Evolutionary conservation across 2,797 vertebrate species (phyloP).

Genomic region (Euphonia xanthogaster): DNA sequence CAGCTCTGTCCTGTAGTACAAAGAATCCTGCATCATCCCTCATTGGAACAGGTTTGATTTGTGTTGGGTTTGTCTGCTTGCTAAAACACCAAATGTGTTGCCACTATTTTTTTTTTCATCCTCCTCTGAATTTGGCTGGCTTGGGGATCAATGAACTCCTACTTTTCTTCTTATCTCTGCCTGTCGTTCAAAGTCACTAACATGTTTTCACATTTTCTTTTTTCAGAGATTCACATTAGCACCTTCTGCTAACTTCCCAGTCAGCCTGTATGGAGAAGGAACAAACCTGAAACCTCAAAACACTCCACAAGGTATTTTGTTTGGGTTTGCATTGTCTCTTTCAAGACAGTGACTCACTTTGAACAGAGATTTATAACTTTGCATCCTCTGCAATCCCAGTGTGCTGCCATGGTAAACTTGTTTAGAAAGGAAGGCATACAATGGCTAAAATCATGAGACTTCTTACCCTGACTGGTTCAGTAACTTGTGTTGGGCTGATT

Average conservation of each 20-base stretch:
- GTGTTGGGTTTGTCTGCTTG: background rate
- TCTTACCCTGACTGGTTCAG: background rate
- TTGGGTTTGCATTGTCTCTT: background rate
- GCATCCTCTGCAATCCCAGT: background rate
- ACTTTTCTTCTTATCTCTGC: background rate
- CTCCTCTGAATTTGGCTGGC: background rate
- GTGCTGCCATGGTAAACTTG: background rate
- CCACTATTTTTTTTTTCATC: background rate
- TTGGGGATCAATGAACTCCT: background rate
- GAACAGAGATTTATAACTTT: background rate
- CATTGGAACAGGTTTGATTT: background rate
- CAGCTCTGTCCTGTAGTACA: background rate
- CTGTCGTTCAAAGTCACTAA: background rate
- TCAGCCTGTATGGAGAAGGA: constrained; percentile 66
- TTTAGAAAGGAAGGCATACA: background rate
- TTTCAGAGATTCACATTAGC: constrained; percentile 83
- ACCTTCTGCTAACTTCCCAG: constrained; percentile 68
- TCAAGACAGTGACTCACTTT: background rate
- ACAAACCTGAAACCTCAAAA: background rate
- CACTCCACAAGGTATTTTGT: constrained; percentile 54
- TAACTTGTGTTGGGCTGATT: background rate
- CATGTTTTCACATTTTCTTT: background rate
- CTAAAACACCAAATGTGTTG: background rate
- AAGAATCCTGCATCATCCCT: background rate
- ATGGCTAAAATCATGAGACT: background rate